Evolutionary conservation across 1,140 invertebrate species (phyloP).

Genomic region (Drosophila guanche): DNA sequence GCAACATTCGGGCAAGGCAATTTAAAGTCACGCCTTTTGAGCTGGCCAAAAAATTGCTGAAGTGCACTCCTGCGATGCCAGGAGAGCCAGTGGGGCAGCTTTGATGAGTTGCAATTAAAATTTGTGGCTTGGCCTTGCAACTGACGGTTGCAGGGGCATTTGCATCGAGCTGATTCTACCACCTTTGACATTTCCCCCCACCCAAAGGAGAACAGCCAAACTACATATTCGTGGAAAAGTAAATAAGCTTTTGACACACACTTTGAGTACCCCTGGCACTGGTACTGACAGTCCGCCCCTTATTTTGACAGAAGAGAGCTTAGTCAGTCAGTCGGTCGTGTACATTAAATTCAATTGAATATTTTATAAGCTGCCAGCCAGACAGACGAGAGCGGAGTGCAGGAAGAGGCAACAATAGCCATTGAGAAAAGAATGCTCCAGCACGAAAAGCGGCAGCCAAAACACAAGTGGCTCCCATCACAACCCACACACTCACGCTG

Average conservation of each 20-base stretch:
- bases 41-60: conserved; percentile 44
- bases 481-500: no score
- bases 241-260: no score
- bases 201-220: no score
- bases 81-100: conserved; percentile 10
- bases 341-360: conserved; percentile 72
- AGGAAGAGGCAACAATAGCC: no score
- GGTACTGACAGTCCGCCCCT: no score
- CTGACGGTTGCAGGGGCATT: no score
- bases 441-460: conserved; percentile 57
- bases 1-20: conserved; percentile 27
- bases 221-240: no score
- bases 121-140: conserved; percentile 47
- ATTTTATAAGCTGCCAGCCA: conserved; percentile 69
- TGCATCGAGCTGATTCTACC: no score
- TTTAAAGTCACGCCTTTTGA: conserved; percentile 51
- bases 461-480: conserved; percentile 2
- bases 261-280: no score
- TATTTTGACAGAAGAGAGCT: conserved; percentile 13
- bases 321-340: conserved; percentile 66
- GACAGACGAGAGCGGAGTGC: conserved; percentile 40
- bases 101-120: conserved; percentile 66
- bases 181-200: no score
- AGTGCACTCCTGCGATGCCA: conserved; percentile 27
- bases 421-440: conserved; percentile 37